phyloP scores from a whole-genome alignment of 2,113 vertebrate species.

The Procavia capensis region DNA sequence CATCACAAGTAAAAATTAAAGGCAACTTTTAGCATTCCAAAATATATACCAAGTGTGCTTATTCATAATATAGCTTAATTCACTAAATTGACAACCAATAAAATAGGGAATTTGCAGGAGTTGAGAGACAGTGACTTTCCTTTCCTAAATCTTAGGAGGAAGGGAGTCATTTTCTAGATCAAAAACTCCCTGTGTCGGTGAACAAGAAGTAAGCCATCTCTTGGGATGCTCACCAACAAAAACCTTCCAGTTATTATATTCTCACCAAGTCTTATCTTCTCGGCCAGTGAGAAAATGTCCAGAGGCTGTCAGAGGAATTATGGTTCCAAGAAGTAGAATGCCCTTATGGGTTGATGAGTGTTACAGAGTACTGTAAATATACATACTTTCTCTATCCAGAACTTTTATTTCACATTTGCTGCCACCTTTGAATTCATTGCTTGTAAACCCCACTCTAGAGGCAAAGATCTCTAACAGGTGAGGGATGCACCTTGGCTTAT shows the following conservation, averaged over 20 bases:
- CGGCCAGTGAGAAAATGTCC: neutral
- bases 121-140: neutral
- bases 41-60: neutral
- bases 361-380: neutral
- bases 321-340: constrained; percentile 23
- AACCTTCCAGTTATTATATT: neutral
- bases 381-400: neutral
- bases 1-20: neutral
- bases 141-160: constrained; percentile 41
- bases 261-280: neutral
- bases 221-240: neutral
- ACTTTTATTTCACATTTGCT: constrained; percentile 36
- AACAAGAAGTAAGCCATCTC: neutral
- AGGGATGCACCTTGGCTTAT: neutral
- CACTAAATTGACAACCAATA: neutral
- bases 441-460: neutral
- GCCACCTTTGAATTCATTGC: neutral
- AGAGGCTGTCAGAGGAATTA: neutral
- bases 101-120: neutral
- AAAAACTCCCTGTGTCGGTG: neutral
- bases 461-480: neutral
- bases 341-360: neutral
- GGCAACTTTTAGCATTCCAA: neutral
- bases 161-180: neutral
- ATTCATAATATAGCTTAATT: neutral